Evolutionary conservation across 2,888 invertebrate genomes (phyloP), one percentile per base, ranked within the genome.

Genomic region (Caenorhabditis sp.): DNA sequence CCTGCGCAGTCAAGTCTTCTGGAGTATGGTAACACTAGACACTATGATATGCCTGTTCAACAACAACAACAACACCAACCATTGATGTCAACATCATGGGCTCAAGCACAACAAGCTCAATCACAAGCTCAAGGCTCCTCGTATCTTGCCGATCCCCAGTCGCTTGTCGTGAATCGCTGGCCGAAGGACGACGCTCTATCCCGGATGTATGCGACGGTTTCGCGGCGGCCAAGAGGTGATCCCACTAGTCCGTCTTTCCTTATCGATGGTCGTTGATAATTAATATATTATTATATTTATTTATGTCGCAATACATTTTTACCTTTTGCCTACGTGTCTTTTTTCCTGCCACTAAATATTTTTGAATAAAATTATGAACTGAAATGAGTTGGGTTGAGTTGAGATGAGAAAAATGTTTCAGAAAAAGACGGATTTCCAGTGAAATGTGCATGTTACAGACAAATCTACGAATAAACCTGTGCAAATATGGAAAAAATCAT

Each of bases 11-110:
- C 64, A 25, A 76, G 66, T 59, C 71, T 81, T 10, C 69, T 83
- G 26, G 84, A 87, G 63, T 86, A 87, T 68, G 87, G 87, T 8
- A 86, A 87, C 67, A 59, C 69, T 17, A 59, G 72, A 25, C 57
- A 68, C 1, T 64, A 69, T 56, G 70, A 70, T 53, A 67, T 70
- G 26, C 69, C 69, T 3, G 56, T 60, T 12, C 23, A 25, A 4
- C 21, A 56, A 23, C 26, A 56, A 26, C 59, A 54, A 65, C 67
- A 78, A 49, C 78, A 78, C 23, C 76, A 78, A 17, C 70, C 64
- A 56, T 17, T 36, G 36, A 36, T 36, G 36, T 36, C 43, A 43
- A 43, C 52, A 52, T 21, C 52, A 1, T 52, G 52, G 52, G 57
- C 60, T 20, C 57, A 59, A 63, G 64, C 72, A 36, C 78, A 78